Percentiles rank a stretch among this genome's conserved stretches.
Evolutionary conservation across 2,113 vertebrate species (phyloP).

Genomic region (Cynopterus brachyotis): DNA sequence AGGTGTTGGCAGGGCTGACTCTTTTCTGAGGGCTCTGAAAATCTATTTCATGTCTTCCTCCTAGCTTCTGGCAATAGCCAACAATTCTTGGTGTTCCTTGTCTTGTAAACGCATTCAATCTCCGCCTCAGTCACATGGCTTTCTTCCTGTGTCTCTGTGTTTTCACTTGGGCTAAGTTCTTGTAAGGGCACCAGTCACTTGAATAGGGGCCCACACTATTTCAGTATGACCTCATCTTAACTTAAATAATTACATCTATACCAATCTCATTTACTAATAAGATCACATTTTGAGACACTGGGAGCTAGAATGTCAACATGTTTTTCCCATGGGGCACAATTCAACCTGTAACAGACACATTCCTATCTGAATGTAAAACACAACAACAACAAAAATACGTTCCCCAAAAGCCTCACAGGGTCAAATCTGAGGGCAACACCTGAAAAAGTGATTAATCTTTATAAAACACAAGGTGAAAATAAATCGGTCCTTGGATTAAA

Average conservation of each 20-base stretch:
- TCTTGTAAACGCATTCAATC: not conserved
- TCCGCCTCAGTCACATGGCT: not conserved
- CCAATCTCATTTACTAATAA: not conserved
- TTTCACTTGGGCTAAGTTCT: not conserved
- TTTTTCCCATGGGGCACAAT: not conserved
- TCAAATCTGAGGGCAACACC: slow-evolving; percentile 19
- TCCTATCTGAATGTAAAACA: not conserved
- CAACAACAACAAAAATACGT: not conserved
- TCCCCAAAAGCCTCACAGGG: not conserved
- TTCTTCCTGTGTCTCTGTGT: not conserved
- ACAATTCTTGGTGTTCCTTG: not conserved
- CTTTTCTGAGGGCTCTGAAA: not conserved
- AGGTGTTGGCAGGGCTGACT: not conserved
- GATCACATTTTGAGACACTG: not conserved
- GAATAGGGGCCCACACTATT: not conserved
- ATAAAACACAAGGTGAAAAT: slow-evolving; percentile 43
- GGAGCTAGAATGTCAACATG: not conserved
- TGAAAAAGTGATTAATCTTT: slow-evolving; percentile 44
- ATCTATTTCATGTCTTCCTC: not conserved
- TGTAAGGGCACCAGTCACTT: not conserved
- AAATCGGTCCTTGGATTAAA: slow-evolving; percentile 46
- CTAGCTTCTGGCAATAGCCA: not conserved
- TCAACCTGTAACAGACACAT: not conserved
- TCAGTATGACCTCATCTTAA: not conserved
- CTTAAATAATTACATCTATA: not conserved